Conservation (phyloP, 2,888 invertebrate species). For the Agrotis segetum region DNA sequence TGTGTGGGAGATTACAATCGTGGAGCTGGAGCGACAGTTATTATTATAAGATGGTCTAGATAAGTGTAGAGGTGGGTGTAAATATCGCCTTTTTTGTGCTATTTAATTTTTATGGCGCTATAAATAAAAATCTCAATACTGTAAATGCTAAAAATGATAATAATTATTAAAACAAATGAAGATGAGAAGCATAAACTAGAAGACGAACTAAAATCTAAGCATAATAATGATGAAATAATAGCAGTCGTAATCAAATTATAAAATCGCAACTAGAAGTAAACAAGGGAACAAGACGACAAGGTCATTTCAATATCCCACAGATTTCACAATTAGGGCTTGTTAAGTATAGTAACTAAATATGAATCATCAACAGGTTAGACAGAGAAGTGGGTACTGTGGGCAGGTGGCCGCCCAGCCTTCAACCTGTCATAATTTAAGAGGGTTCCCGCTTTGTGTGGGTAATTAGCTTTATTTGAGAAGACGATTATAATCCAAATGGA, state of each 20-base stretch:
- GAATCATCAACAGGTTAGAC: slow-evolving; percentile 63
- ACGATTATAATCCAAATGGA: slow-evolving; percentile 59
- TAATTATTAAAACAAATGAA: neutral
- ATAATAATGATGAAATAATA: neutral
- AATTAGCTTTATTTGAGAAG: slow-evolving; percentile 75
- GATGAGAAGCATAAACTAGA: neutral
- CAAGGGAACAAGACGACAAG: slow-evolving; percentile 23
- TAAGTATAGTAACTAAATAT: slow-evolving; percentile 56
- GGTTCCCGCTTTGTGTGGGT: slow-evolving; percentile 69
- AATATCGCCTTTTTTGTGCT: slow-evolving; percentile 12
- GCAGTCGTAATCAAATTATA: neutral
- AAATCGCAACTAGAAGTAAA: slow-evolving; percentile 5
- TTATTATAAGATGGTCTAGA: slow-evolving; percentile 39
- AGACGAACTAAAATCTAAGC: neutral
- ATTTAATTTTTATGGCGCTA: slow-evolving; percentile 15
- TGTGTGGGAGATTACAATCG: slow-evolving; percentile 56
- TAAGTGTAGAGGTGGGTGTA: slow-evolving; percentile 10
- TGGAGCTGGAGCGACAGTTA: slow-evolving; percentile 27
- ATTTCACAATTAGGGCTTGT: slow-evolving; percentile 51
- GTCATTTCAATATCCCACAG: slow-evolving; percentile 43
- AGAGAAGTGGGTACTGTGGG: slow-evolving; percentile 57
- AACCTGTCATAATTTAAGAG: slow-evolving; percentile 79
- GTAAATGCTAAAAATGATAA: neutral
- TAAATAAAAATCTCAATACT: slow-evolving; percentile 8
- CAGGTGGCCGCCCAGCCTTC: slow-evolving; percentile 72